Evolutionary conservation across 2,888 invertebrate species (phyloP).

Genomic region (Aporophyla nigra): DNA sequence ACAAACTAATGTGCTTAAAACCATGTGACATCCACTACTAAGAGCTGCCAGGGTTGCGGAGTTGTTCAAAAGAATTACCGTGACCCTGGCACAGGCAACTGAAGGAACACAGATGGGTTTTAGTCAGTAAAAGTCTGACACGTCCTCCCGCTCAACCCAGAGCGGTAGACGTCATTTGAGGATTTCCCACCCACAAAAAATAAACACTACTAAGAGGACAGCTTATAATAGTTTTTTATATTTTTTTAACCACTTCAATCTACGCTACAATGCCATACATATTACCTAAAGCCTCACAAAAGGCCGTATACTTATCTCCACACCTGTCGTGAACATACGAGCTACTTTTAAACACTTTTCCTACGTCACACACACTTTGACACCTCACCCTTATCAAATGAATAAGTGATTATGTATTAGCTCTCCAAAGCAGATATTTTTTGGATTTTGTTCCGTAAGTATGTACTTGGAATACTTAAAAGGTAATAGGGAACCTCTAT

Average conservation of each 20-base stretch:
- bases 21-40: too few species aligned
- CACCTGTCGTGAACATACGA: slow-evolving; percentile 17
- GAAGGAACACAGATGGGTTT: too few species aligned
- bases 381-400: slow-evolving; percentile 44
- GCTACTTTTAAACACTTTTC: slow-evolving; percentile 26
- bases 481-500: too few species aligned
- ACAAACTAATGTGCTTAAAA: too few species aligned
- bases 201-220: not conserved
- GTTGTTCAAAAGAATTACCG: too few species aligned
- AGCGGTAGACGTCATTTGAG: too few species aligned
- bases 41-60: too few species aligned
- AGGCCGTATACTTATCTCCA: not conserved
- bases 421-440: slow-evolving; percentile 25
- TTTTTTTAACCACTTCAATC: not conserved
- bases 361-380: slow-evolving; percentile 14
- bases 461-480: too few species aligned
- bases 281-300: slow-evolving; percentile 6
- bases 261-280: not conserved
- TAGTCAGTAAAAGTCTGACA: too few species aligned
- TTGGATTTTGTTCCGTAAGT: not conserved
- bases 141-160: too few species aligned
- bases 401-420: slow-evolving; percentile 33
- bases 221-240: not conserved
- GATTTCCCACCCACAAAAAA: too few species aligned
- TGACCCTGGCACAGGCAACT: too few species aligned